Conservation (phyloP, 2,888 invertebrate genomes). For the Monopis laevigella region DNA sequence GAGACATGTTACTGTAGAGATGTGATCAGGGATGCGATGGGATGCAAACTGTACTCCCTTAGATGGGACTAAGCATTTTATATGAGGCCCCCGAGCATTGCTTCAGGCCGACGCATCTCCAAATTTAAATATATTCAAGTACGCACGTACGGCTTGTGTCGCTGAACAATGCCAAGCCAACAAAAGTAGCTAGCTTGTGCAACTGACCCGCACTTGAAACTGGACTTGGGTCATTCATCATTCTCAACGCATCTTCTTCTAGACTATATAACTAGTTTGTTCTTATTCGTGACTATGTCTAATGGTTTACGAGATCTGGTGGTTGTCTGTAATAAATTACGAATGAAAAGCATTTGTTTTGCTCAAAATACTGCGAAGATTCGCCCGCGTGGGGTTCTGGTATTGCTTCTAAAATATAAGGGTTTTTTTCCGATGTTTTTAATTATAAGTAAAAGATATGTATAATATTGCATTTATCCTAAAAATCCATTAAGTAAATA, state of each 20-base stretch:
- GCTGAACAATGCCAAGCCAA: conserved; percentile 59
- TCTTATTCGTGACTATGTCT: no score
- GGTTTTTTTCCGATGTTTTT: no score
- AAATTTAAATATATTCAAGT: conserved; percentile 68
- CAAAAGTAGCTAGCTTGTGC: conserved; percentile 53
- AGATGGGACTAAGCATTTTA: conserved; percentile 42
- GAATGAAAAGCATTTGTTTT: no score
- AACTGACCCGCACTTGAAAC: conserved; percentile 30
- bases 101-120: conserved; percentile 61
- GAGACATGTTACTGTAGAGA: conserved; percentile 44
- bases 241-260: conserved; percentile 13
- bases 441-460: no score
- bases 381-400: no score
- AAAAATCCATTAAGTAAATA: no score
- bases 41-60: conserved; percentile 52
- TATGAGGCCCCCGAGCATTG: conserved; percentile 29
- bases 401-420: no score
- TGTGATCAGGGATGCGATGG: conserved; percentile 49
- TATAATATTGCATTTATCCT: no score
- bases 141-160: conserved; percentile 54
- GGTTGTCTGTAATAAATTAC: no score
- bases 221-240: conserved; percentile 11
- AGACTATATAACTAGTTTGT: no score
- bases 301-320: no score
- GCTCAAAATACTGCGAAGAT: no score